Evolutionary conservation across 2,113 vertebrate species (phyloP).

Genomic region (Epinephelus cyanopodus): DNA sequence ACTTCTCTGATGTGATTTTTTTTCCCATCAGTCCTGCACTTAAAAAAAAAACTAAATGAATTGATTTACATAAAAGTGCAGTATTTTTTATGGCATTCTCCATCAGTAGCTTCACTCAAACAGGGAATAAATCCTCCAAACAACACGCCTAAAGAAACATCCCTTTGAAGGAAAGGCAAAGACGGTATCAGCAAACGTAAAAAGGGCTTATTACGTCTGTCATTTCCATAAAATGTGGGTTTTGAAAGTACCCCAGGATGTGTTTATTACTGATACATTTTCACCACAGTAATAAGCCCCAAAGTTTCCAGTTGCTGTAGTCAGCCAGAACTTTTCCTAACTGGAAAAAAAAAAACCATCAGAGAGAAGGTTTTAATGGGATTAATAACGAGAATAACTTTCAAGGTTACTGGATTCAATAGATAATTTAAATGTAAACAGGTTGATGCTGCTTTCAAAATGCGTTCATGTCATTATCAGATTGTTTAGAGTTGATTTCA

Average conservation of each 20-base stretch:
- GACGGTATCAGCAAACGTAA: constrained; percentile 44
- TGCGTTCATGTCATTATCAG: not conserved
- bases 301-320: constrained; percentile 20
- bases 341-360: constrained; percentile 8
- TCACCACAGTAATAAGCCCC: constrained; percentile 23
- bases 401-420: not conserved
- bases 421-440: not conserved
- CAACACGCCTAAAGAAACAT: constrained; percentile 48
- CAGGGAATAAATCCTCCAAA: constrained; percentile 52
- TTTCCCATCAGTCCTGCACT: constrained; percentile 11
- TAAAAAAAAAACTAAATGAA: constrained; percentile 3
- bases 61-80: constrained; percentile 31
- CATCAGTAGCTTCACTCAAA: constrained; percentile 48
- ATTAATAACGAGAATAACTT: constrained; percentile 17
- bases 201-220: constrained; percentile 49
- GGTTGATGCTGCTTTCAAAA: not conserved
- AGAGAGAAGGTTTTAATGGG: constrained; percentile 12
- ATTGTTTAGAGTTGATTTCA: not conserved
- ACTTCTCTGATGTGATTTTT: not conserved
- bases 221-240: constrained; percentile 55
- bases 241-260: constrained; percentile 42
- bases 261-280: constrained; percentile 51
- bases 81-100: constrained; percentile 20
- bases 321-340: constrained; percentile 20
- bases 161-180: constrained; percentile 52